phyloP scores from a whole-genome alignment of 2,888 invertebrate species.

The Eumacrocentrus americanus region DNA sequence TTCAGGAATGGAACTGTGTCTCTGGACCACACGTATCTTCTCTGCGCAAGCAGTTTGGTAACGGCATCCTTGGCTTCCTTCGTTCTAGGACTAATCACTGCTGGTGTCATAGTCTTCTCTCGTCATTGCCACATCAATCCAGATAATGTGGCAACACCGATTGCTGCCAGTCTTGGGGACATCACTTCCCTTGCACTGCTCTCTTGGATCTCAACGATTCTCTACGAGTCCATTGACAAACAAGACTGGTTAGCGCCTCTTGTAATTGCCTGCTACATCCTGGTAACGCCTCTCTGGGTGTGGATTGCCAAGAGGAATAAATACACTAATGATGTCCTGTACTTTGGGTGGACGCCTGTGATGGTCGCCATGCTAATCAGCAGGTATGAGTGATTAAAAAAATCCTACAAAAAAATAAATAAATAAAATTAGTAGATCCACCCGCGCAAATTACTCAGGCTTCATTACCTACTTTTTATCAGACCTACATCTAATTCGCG shows the following conservation, averaged over 20 bases:
- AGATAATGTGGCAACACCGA: constrained; percentile 81
- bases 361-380: constrained; percentile 82
- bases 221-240: constrained; percentile 67
- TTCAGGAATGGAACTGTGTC: constrained; percentile 70
- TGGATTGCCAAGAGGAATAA: constrained; percentile 73
- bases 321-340: constrained; percentile 73
- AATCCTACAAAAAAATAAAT: background rate
- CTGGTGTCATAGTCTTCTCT: constrained; percentile 74
- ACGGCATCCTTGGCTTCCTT: constrained; percentile 80
- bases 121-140: constrained; percentile 75
- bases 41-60: constrained; percentile 76
- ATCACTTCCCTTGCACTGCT: constrained; percentile 72
- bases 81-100: constrained; percentile 74
- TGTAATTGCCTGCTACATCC: constrained; percentile 68
- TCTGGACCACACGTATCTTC: constrained; percentile 71
- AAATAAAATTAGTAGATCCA: too few relatives aligned
- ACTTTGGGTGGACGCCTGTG: constrained; percentile 79
- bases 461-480: too few relatives aligned
- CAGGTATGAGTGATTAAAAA: constrained; percentile 62
- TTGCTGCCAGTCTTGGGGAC: constrained; percentile 82
- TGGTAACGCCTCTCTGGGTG: constrained; percentile 76
- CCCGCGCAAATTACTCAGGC: too few relatives aligned
- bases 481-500: too few relatives aligned
- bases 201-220: constrained; percentile 66
- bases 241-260: constrained; percentile 72